phyloP scores from a whole-genome alignment of 1,140 invertebrate species.

The Micrasema longulum region DNA sequence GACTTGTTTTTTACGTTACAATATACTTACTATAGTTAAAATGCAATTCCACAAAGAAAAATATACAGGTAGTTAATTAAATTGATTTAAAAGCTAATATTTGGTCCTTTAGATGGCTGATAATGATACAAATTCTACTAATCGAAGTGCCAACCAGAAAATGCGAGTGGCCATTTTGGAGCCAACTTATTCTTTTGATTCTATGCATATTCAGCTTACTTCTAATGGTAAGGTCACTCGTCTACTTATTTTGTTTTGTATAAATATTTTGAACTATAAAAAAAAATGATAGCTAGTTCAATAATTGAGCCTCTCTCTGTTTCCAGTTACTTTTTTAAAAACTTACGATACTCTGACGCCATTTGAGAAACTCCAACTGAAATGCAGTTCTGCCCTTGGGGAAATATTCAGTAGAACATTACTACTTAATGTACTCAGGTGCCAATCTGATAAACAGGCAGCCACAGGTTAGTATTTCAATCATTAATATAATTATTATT shows the following conservation, averaged over 20 bases:
- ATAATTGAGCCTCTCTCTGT: background rate
- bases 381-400: slow-evolving; percentile 72
- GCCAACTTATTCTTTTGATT: slow-evolving; percentile 57
- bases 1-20: too few relatives aligned
- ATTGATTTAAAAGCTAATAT: too few relatives aligned
- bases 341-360: slow-evolving; percentile 71
- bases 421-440: slow-evolving; percentile 67
- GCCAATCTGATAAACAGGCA: slow-evolving; percentile 61
- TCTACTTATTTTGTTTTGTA: too few relatives aligned
- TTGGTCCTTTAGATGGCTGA: too few relatives aligned
- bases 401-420: slow-evolving; percentile 70
- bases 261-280: background rate
- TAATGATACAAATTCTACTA: background rate
- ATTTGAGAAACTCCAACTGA: slow-evolving; percentile 72
- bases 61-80: too few relatives aligned
- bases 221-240: slow-evolving; percentile 58
- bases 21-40: too few relatives aligned
- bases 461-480: slow-evolving; percentile 61
- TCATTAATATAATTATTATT: too few relatives aligned
- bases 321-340: slow-evolving; percentile 70
- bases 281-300: background rate
- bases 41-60: too few relatives aligned
- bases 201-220: slow-evolving; percentile 57
- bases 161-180: slow-evolving; percentile 56
- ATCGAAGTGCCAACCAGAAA: background rate